These are phyloP conservation scores for Pelecanus crispus DNA, from an alignment of 2,113 vertebrate species.

Conservation along the genomic window DNA sequence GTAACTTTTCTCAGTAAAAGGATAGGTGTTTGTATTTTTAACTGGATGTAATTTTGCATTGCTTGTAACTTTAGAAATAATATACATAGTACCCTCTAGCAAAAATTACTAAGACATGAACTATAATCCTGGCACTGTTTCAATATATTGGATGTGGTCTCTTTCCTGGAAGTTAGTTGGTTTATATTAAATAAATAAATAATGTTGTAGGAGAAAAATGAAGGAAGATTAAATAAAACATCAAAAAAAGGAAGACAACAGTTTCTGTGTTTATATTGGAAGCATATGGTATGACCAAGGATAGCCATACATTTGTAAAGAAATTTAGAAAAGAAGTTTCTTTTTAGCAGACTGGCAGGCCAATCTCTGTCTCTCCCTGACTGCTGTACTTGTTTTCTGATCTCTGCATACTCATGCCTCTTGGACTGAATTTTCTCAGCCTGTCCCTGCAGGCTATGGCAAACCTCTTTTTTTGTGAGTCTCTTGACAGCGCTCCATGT, in stretches of 20 bases:
- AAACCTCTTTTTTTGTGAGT: background rate
- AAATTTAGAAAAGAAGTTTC: background rate
- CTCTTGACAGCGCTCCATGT: background rate
- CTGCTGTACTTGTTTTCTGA: background rate
- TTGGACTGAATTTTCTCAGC: background rate
- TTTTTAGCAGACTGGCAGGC: background rate
- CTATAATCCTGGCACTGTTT: background rate
- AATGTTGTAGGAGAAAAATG: background rate
- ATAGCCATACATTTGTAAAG: background rate
- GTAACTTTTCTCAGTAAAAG: background rate
- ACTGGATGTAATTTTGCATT: background rate
- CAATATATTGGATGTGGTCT: background rate
- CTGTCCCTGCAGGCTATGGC: background rate
- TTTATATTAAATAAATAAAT: background rate
- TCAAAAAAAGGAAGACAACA: background rate
- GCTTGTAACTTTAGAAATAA: background rate
- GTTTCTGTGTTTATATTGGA: background rate
- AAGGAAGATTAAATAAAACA: background rate
- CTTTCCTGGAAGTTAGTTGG: background rate
- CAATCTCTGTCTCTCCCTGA: background rate
- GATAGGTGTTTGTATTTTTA: background rate
- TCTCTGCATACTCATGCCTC: background rate
- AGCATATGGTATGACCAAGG: background rate
- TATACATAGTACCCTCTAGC: background rate
- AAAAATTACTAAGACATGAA: background rate